Evolutionary conservation across 1,140 invertebrate species (phyloP).

Genomic region (Amphibalanus amphitrite): DNA sequence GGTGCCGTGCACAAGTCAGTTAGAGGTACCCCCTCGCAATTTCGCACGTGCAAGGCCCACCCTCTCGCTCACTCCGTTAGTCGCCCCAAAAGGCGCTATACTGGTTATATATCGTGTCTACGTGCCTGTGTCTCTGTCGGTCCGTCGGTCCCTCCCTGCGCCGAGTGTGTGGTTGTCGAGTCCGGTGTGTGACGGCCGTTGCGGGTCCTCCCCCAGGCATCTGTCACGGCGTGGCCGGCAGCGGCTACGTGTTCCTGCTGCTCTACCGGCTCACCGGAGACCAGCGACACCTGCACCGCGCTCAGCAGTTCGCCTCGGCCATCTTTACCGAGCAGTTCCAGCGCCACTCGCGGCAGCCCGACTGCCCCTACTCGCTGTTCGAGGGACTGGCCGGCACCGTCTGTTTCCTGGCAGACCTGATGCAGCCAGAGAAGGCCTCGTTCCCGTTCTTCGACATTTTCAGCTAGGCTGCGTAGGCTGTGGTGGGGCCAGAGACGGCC

Average conservation of each 20-base stretch:
- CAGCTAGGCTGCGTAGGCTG: not conserved
- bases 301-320: constrained; percentile 57
- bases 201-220: constrained; percentile 29
- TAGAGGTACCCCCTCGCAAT: too few species aligned
- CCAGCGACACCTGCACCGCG: constrained; percentile 49
- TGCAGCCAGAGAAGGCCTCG: constrained; percentile 47
- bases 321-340: constrained; percentile 46
- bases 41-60: too few species aligned
- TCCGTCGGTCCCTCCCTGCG: too few species aligned
- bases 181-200: too few species aligned
- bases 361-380: constrained; percentile 62
- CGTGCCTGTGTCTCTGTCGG: too few species aligned
- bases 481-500: too few species aligned
- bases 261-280: constrained; percentile 56
- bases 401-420: constrained; percentile 59
- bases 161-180: too few species aligned
- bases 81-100: too few species aligned
- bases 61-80: too few species aligned
- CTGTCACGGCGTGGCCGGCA: constrained; percentile 71
- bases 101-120: too few species aligned
- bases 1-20: too few species aligned
- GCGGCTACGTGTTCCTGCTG: constrained; percentile 64
- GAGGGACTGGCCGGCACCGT: constrained; percentile 71
- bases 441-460: constrained; percentile 77
- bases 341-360: constrained; percentile 49